Evolutionary conservation across 2,797 vertebrate genomes (phyloP).

Genomic region (Ptychadena robeensis): DNA sequence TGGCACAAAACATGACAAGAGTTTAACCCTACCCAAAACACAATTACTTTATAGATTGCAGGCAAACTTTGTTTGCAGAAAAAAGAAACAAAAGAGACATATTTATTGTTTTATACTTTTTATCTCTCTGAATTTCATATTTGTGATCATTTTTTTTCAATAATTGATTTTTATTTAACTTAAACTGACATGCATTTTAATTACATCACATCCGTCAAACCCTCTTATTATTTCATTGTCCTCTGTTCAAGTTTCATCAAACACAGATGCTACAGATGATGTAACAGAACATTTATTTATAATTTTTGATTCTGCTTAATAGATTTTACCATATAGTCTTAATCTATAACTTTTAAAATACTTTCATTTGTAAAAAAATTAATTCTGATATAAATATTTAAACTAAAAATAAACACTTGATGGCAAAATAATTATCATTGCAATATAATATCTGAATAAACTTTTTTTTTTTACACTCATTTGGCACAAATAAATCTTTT

Average conservation of each 20-base stretch:
- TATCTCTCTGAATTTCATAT: constrained; percentile 1
- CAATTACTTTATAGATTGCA: too few relatives aligned
- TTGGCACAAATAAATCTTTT: constrained; percentile 80
- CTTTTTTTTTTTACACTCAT: constrained; percentile 77
- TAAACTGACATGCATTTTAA: constrained; percentile 53
- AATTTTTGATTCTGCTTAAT: constrained; percentile 68
- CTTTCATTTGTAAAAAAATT: constrained; percentile 80
- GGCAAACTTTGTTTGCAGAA: neutral
- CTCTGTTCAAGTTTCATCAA: neutral
- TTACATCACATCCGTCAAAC: constrained; percentile 35
- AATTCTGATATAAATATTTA: constrained; percentile 82
- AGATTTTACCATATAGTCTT: constrained; percentile 65
- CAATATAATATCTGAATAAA: constrained; percentile 75
- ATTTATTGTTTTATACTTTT: neutral
- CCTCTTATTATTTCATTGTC: constrained; percentile 1
- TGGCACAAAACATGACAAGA: too few relatives aligned
- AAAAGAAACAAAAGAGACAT: neutral
- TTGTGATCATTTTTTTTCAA: constrained; percentile 50
- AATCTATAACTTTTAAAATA: constrained; percentile 77
- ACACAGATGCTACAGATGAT: constrained; percentile 70
- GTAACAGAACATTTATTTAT: constrained; percentile 72
- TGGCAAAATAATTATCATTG: constrained; percentile 80
- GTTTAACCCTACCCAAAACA: too few relatives aligned
- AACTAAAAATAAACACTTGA: constrained; percentile 79
- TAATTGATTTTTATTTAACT: constrained; percentile 32